phyloP scores from a whole-genome alignment of 1,140 invertebrate genomes.

The Heterodera schachtii region DNA sequence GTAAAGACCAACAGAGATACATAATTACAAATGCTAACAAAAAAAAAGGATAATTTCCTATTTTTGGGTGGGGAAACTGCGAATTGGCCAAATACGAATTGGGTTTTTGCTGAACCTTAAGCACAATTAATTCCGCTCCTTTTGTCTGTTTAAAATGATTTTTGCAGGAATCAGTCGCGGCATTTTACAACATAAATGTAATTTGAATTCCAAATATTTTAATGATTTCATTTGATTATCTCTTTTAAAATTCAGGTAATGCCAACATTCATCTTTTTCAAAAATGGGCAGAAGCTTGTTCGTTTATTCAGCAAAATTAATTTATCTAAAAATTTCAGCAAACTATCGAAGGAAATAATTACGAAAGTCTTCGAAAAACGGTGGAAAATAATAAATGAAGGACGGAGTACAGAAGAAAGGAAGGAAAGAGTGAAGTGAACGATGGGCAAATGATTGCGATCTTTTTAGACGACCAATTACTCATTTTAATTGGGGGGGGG shows the following conservation, averaged over 20 bases:
- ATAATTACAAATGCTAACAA: no score
- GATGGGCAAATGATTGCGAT: no score
- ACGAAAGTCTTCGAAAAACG: conserved; percentile 41
- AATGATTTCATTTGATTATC: background rate
- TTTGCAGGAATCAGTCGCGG: conserved; percentile 48
- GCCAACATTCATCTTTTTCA: conserved; percentile 62
- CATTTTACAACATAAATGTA: conserved; percentile 55
- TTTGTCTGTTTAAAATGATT: no score
- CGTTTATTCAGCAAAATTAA: conserved; percentile 33
- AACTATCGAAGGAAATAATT: conserved; percentile 50
- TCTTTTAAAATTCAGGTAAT: conserved; percentile 46
- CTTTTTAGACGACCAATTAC: no score
- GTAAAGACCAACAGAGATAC: background rate
- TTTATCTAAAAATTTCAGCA: conserved; percentile 33
- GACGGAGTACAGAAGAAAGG: no score
- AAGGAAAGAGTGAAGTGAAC: no score
- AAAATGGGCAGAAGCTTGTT: conserved; percentile 53
- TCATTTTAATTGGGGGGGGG: background rate
- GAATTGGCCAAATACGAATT: no score
- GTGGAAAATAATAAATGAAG: conserved; percentile 31
- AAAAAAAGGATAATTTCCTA: no score
- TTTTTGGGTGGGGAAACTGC: no score
- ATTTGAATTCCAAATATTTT: background rate
- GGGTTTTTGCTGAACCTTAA: background rate
- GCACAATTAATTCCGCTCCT: background rate